A percentile compares a stretch with the other conserved stretches of the same genome.
Conservation (phyloP, 2,888 invertebrate species). For the Synergus umbraculus region DNA sequence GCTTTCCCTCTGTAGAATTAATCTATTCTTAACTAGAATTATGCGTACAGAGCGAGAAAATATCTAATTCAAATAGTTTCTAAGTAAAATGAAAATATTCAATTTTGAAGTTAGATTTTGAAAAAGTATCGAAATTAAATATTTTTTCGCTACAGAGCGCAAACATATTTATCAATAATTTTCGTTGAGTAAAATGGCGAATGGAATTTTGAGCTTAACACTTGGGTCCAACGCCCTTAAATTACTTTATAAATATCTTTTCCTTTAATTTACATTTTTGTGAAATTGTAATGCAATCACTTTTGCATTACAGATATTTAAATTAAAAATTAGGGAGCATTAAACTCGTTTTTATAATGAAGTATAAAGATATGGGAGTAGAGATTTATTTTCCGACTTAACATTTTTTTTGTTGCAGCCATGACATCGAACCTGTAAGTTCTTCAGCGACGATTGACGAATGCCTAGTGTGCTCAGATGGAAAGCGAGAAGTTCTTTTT, state of each 20-base stretch:
- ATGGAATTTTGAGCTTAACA: too few species aligned
- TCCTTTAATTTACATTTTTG: not conserved
- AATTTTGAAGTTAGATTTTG: too few species aligned
- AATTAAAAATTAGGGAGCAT: not conserved
- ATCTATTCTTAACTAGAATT: too few species aligned
- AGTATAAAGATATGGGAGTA: not conserved
- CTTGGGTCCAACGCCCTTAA: too few species aligned
- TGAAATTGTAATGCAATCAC: not conserved
- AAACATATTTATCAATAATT: too few species aligned
- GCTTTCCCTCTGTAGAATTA: too few species aligned
- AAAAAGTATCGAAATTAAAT: too few species aligned
- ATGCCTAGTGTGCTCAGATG: slow-evolving; percentile 96
- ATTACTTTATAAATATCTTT: not conserved
- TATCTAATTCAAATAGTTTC: too few species aligned
- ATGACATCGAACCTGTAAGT: slow-evolving; percentile 67
- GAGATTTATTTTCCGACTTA: slow-evolving; percentile 18
- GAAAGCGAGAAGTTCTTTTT: slow-evolving; percentile 93
- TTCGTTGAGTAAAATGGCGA: too few species aligned
- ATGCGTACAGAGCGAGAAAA: too few species aligned
- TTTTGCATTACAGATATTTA: not conserved
- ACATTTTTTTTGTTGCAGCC: slow-evolving; percentile 56
- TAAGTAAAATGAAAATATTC: too few species aligned
- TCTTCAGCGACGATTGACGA: slow-evolving; percentile 86
- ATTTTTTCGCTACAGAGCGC: too few species aligned
- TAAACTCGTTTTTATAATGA: not conserved